Base-by-base conservation (phyloP, 1,140 invertebrate species). In the Heliconius nattereri region DNA sequence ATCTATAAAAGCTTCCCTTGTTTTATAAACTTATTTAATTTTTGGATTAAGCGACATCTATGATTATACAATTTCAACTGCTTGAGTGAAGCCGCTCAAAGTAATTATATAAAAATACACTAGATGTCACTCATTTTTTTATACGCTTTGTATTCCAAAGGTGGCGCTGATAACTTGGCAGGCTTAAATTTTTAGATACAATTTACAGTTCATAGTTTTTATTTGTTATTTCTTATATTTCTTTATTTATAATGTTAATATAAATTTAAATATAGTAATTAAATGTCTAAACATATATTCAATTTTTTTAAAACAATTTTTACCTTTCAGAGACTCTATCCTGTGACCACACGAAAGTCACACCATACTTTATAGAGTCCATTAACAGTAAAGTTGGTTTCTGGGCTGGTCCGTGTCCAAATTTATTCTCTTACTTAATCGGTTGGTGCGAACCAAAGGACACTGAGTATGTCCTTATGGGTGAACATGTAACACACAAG, bases 271-370 rank as follows among this genome's bases (percentile, higher is more conserved):
- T 45, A 5, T 16, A 16, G 16, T 45, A 16, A 13, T 5, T 16
- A 16, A 45, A 45, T 45, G 5, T 13, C 3, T 45, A 45, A 45
- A 45, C 16, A 13, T 13, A 40, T 40, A 8, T 40, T 32, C 29
- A 32, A 7, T 7, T 32, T 32, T 32, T 7, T 16, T 13, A 45
- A 45, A 45, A 13, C 3, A 16, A 13, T 3, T 45, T 13, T 70
- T 11, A 2, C 35, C 16, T 95, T 95, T 35, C 90, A 98, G 97
- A 97, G 95, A 98, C 97, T 0, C 92, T 98, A 78, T 97, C 97
- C 26, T 98, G 97, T 92, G 97, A 98, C 92, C 97, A 98, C 88
- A 98, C 97, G 9, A 98, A 97, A 95, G 97, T 98, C 37, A 98
- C 97, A 5, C 97, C 97, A 13, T 98, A 98, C 89, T 98, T 98